phyloP scores from a whole-genome alignment of 1,140 invertebrate genomes.

The Drosophila pandora region DNA sequence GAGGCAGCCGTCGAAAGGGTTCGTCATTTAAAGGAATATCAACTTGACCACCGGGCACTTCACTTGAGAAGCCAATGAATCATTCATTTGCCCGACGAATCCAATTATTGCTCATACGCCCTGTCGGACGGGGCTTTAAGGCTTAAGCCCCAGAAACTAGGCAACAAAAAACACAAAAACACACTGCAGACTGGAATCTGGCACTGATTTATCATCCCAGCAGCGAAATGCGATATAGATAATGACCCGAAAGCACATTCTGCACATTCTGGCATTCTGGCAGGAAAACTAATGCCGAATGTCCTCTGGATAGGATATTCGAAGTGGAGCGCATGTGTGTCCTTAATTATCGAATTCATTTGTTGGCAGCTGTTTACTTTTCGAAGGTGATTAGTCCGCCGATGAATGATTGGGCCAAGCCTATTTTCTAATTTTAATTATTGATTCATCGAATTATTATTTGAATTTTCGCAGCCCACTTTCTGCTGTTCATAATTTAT shows the following conservation, averaged over 20 bases:
- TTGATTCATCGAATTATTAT: no score
- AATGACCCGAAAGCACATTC: conserved; percentile 34
- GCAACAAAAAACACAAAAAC: neutral
- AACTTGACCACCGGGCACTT: conserved; percentile 29
- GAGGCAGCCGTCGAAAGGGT: conserved; percentile 13
- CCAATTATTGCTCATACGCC: conserved; percentile 43
- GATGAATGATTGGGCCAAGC: neutral
- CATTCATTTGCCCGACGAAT: conserved; percentile 38
- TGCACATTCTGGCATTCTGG: conserved; percentile 12
- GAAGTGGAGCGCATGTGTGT: conserved; percentile 10
- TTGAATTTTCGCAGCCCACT: no score
- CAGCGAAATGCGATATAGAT: conserved; percentile 29
- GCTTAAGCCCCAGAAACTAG: conserved; percentile 13
- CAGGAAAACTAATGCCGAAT: conserved; percentile 14
- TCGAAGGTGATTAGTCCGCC: conserved; percentile 8
- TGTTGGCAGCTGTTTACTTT: conserved; percentile 11
- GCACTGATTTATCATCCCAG: conserved; percentile 40
- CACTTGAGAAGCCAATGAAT: conserved; percentile 39
- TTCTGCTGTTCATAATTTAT: no score
- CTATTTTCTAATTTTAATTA: conserved; percentile 7
- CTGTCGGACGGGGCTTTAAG: conserved; percentile 14
- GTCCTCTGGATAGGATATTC: conserved; percentile 2
- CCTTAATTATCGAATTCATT: conserved; percentile 24
- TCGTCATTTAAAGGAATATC: conserved; percentile 37
- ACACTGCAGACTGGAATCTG: conserved; percentile 15